Conservation (phyloP, 1,140 invertebrate species). For the Trypoxylus dichotomus region DNA sequence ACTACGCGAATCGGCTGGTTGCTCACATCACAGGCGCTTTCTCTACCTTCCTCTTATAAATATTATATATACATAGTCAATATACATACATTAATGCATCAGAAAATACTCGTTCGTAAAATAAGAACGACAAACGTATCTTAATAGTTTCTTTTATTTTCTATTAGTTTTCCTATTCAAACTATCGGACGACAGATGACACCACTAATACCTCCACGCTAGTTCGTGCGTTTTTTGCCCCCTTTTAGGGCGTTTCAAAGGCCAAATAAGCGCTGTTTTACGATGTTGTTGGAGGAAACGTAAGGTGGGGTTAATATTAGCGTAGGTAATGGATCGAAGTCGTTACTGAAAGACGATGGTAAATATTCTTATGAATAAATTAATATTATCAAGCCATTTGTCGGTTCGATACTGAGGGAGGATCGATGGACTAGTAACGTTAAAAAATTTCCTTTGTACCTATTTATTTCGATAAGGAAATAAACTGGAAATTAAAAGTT, state of each 20-base stretch:
- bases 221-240: background rate
- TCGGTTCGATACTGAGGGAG: background rate
- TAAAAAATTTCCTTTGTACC: background rate
- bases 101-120: background rate
- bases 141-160: background rate
- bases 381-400: slow-evolving; percentile 13
- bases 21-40: slow-evolving; percentile 35
- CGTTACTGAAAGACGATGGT: background rate
- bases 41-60: slow-evolving; percentile 9
- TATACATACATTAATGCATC: background rate
- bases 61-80: background rate
- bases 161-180: background rate
- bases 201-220: background rate
- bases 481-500: too few relatives aligned
- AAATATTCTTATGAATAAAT: slow-evolving; percentile 11
- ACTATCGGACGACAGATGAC: slow-evolving; percentile 2
- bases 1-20: slow-evolving; percentile 34
- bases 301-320: background rate
- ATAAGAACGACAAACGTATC: background rate
- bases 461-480: background rate
- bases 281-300: background rate
- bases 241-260: background rate
- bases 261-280: background rate
- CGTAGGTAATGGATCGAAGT: background rate
- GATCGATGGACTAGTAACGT: background rate